These are phyloP conservation scores for Laterallus jamaicensis DNA, from an alignment of 2,113 vertebrate species.

Conservation along the genomic window DNA sequence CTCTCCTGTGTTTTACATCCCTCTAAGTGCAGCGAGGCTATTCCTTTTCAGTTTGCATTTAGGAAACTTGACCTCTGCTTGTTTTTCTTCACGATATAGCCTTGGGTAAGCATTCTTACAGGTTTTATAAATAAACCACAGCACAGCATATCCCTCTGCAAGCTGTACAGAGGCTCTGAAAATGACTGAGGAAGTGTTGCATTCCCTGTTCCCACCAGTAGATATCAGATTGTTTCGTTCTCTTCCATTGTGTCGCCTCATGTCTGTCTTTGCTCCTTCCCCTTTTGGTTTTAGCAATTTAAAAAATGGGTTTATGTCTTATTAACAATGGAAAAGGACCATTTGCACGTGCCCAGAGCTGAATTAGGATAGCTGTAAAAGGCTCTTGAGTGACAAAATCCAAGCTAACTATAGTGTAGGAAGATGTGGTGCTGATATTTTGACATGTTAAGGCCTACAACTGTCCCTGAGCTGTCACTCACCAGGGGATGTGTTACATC, in stretches of 20 bases:
- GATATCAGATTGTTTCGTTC: neutral
- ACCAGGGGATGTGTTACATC: neutral
- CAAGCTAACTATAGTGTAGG: no score
- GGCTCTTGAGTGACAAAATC: neutral
- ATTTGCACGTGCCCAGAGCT: neutral
- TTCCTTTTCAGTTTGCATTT: neutral
- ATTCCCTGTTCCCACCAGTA: constrained; percentile 48
- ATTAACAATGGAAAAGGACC: neutral
- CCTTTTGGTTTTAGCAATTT: neutral
- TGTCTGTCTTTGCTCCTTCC: neutral
- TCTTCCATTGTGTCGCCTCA: neutral
- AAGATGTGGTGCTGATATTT: fast-evolving
- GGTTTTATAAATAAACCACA: constrained; percentile 36
- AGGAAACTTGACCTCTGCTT: constrained; percentile 11
- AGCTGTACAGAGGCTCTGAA: neutral
- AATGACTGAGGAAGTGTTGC: neutral
- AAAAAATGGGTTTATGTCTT: neutral
- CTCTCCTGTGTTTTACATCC: neutral
- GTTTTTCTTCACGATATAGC: constrained; percentile 3
- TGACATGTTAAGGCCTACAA: fast-evolving
- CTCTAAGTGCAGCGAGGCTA: neutral
- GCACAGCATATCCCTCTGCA: neutral
- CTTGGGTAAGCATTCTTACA: neutral
- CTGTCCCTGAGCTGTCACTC: neutral
- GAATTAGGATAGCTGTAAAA: neutral